Percentiles rank a stretch among this genome's conserved stretches.
Conservation (phyloP, 1,140 invertebrate species). For the Phymastichus coffea region DNA sequence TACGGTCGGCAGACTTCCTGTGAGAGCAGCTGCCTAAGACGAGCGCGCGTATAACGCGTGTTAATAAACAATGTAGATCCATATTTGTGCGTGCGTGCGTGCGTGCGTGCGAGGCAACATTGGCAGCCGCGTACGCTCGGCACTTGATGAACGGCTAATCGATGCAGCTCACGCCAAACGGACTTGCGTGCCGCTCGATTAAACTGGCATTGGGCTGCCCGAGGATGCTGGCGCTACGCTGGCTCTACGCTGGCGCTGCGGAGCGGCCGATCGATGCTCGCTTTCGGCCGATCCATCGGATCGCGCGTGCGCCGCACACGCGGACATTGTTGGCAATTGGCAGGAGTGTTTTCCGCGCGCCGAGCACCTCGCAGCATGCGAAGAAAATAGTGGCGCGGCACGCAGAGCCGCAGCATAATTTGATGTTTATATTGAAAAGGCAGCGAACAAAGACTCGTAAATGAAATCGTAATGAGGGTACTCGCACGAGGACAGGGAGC, state of each 20-base stretch:
- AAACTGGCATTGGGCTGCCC: neutral
- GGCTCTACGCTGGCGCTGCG: too few species aligned
- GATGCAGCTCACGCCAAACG: neutral
- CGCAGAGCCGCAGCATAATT: neutral
- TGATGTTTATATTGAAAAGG: conserved; percentile 17
- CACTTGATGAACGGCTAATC: neutral
- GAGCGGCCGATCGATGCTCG: too few species aligned
- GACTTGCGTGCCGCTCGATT: neutral
- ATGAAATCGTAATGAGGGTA: conserved; percentile 24
- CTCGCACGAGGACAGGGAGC: conserved; percentile 22
- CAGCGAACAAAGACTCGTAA: conserved; percentile 18
- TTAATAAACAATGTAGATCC: too few species aligned
- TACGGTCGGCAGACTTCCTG: neutral
- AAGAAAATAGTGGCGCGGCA: neutral
- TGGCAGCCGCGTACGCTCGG: too few species aligned
- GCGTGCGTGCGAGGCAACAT: too few species aligned
- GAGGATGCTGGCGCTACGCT: too few species aligned
- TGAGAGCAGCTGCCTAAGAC: conserved; percentile 1
- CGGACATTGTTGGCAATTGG: too few species aligned
- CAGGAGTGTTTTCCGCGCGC: too few species aligned
- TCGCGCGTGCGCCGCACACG: too few species aligned
- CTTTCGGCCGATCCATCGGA: too few species aligned
- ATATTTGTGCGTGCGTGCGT: too few species aligned
- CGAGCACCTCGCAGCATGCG: too few species aligned
- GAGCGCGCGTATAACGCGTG: neutral